phyloP scores from a whole-genome alignment of 1,140 invertebrate species.

The Drosophila yakuba region DNA sequence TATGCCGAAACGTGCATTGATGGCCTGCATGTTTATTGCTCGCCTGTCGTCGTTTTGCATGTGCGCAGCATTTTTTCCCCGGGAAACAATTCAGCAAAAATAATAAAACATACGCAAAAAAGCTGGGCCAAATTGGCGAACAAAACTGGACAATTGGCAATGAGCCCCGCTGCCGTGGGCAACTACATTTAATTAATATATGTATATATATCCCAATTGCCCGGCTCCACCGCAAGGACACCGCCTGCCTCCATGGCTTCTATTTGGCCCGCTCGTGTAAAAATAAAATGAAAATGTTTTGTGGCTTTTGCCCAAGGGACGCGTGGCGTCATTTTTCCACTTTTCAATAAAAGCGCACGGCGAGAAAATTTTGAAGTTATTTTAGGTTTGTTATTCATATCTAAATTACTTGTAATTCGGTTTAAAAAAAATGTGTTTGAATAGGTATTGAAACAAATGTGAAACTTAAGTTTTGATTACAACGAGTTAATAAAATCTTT shows the following conservation, averaged over 20 bases:
- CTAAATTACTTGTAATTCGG: not conserved
- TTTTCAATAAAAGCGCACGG: conserved; percentile 31
- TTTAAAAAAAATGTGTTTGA: too few species aligned
- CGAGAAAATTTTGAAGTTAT: not conserved
- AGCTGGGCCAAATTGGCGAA: conserved; percentile 19
- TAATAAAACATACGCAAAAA: not conserved
- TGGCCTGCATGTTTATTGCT: conserved; percentile 71
- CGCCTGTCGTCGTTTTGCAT: conserved; percentile 59
- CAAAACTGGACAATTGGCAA: conserved; percentile 48
- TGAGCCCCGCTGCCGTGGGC: conserved; percentile 35
- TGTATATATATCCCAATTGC: conserved; percentile 47
- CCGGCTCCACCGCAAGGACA: conserved; percentile 52
- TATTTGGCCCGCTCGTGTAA: conserved; percentile 44
- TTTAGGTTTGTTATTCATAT: not conserved
- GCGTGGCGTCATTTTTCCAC: conserved; percentile 66
- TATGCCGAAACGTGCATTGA: conserved; percentile 71
- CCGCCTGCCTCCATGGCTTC: conserved; percentile 11
- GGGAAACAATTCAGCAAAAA: not conserved
- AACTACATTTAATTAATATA: conserved; percentile 70
- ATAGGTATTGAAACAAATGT: too few species aligned
- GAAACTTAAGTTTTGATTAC: too few species aligned
- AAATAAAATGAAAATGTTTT: conserved; percentile 76
- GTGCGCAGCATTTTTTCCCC: conserved; percentile 6
- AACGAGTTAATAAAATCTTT: too few species aligned
- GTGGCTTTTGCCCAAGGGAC: conserved; percentile 71